Conservation (phyloP, 2,888 invertebrate species). For the Andrena haemorrhoa region DNA sequence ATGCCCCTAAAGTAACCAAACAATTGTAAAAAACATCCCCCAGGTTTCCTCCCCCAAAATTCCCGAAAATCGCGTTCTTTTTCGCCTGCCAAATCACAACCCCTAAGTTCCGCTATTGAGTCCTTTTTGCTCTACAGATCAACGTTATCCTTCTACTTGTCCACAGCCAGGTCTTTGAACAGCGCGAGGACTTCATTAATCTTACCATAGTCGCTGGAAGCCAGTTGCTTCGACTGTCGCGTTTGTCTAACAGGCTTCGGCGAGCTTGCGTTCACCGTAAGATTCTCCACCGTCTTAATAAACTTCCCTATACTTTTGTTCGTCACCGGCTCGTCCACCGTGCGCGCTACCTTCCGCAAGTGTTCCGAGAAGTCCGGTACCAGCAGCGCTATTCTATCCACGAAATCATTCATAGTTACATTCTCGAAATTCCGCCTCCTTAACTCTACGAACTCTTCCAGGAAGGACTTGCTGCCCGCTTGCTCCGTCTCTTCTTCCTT, state of each 20-base stretch:
- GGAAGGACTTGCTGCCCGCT: not conserved
- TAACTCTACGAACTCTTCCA: not conserved
- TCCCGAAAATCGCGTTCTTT: no score
- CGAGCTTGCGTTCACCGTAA: conserved; percentile 29
- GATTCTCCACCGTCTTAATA: conserved; percentile 42
- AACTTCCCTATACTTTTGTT: conserved; percentile 46
- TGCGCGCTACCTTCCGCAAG: conserved; percentile 40
- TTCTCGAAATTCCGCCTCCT: conserved; percentile 1
- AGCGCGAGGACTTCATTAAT: conserved; percentile 49
- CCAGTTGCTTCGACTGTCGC: conserved; percentile 34
- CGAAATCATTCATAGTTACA: conserved; percentile 47
- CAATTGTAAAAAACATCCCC: no score
- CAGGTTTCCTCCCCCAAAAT: no score
- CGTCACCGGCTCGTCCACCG: conserved; percentile 38
- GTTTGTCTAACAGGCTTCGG: conserved; percentile 25
- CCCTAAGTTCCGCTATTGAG: not conserved
- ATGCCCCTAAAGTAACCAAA: no score
- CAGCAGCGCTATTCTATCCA: conserved; percentile 32
- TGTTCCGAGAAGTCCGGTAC: conserved; percentile 54
- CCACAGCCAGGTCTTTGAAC: conserved; percentile 44
- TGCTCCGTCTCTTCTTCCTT: conserved; percentile 5
- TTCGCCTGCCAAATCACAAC: no score
- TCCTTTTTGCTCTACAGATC: not conserved
- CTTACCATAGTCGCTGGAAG: conserved; percentile 27
- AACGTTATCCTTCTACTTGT: conserved; percentile 12